Percentiles rank a stretch among this genome's conserved stretches.
Evolutionary conservation across 2,113 vertebrate genomes (phyloP).

Genomic region (Plecotus auritus): DNA sequence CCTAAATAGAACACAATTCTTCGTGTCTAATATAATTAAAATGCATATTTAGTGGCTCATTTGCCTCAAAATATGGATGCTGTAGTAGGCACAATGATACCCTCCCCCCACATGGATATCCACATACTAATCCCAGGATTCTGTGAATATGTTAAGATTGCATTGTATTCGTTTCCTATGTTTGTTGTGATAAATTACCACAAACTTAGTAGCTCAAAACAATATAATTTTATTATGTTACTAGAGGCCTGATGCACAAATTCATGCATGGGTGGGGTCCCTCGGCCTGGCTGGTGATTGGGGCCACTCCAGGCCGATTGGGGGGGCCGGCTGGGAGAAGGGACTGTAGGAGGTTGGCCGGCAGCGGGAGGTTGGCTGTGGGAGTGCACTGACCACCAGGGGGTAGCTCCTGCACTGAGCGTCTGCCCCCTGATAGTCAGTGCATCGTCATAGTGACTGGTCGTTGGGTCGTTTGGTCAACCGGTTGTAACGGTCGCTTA

Average conservation of each 20-base stretch:
- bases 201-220: not conserved
- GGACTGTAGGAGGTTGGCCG: rapidly evolving
- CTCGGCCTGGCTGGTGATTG: too few species aligned
- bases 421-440: too few species aligned
- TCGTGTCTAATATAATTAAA: not conserved
- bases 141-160: not conserved
- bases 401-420: too few species aligned
- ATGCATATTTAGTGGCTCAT: not conserved
- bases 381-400: too few species aligned
- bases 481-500: too few species aligned
- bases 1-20: not conserved
- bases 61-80: not conserved
- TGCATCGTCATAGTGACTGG: too few species aligned
- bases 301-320: too few species aligned
- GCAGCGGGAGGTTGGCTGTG: too few species aligned
- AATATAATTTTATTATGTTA: not conserved
- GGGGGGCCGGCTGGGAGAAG: too few species aligned
- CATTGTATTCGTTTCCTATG: not conserved
- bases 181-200: not conserved
- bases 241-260: too few species aligned
- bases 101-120: not conserved
- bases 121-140: not conserved
- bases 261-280: too few species aligned
- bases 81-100: not conserved
- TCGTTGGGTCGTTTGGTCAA: too few species aligned